phyloP scores from a whole-genome alignment of 1,140 invertebrate genomes.

The Oreohelix idahoensis region DNA sequence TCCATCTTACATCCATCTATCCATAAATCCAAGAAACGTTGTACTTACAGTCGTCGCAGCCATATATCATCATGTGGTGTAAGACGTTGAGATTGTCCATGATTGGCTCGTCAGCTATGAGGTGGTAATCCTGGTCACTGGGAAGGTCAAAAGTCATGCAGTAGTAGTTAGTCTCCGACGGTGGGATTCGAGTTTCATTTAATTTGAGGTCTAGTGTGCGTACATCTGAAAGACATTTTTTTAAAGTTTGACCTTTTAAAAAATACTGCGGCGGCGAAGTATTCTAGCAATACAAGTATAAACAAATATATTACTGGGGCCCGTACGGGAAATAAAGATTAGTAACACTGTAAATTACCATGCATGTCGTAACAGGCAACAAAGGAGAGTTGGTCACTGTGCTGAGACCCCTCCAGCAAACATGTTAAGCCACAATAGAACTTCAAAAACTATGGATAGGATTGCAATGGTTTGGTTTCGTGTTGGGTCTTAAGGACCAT shows the following conservation, averaged over 20 bases:
- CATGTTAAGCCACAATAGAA: too few relatives aligned
- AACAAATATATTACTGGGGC: background rate
- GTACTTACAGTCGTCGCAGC: slow-evolving; percentile 33
- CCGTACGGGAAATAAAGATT: too few relatives aligned
- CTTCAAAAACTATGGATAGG: too few relatives aligned
- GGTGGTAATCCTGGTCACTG: slow-evolving; percentile 43
- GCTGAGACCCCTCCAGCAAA: too few relatives aligned
- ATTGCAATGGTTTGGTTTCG: too few relatives aligned
- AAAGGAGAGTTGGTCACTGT: too few relatives aligned
- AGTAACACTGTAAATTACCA: too few relatives aligned
- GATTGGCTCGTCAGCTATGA: slow-evolving; percentile 44
- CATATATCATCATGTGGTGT: slow-evolving; percentile 48
- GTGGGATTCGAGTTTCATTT: slow-evolving; percentile 33
- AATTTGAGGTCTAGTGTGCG: slow-evolving; percentile 18
- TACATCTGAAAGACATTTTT: slow-evolving; percentile 40
- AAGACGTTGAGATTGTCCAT: slow-evolving; percentile 49
- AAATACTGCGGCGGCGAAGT: background rate
- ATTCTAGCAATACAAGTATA: background rate
- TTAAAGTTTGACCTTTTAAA: too few relatives aligned
- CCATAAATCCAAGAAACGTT: too few relatives aligned
- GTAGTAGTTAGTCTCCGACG: slow-evolving; percentile 47
- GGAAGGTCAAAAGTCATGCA: slow-evolving; percentile 46
- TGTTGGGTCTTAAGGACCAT: too few relatives aligned
- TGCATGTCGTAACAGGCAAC: background rate
- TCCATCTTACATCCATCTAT: too few relatives aligned